Percentiles rank a stretch among this genome's conserved stretches.
phyloP scores from a whole-genome alignment of 2,113 vertebrate species.

The human (Homo sapiens) region DNA sequence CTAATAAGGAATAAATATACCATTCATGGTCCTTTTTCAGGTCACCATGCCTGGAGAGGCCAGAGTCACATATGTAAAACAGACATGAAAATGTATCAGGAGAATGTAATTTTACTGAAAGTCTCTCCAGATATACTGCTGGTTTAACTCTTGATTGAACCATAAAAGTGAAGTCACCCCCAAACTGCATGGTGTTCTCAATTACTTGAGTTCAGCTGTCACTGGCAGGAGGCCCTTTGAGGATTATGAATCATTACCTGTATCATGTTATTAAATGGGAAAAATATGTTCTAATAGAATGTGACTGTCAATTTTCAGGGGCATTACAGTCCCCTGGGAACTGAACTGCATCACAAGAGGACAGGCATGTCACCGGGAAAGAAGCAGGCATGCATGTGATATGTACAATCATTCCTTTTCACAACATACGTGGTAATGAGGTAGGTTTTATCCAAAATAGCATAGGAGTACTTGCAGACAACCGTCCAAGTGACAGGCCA shows the following conservation, averaged over 20 bases:
- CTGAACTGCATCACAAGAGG: not conserved
- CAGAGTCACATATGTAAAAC: not conserved
- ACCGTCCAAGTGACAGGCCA: constrained; percentile 50
- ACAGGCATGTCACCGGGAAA: constrained; percentile 26
- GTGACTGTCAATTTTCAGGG: constrained; percentile 74
- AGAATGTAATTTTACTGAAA: constrained; percentile 40
- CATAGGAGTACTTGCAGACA: constrained; percentile 58
- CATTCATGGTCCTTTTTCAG: not conserved
- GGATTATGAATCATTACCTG: constrained; percentile 73
- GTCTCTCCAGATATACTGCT: constrained; percentile 43
- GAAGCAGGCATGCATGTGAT: constrained; percentile 38
- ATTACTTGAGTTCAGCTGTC: constrained; percentile 72
- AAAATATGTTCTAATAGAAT: constrained; percentile 72
- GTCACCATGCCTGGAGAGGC: not conserved
- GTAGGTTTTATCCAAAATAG: constrained; percentile 52
- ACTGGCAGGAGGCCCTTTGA: constrained; percentile 72
- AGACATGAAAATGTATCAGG: not conserved
- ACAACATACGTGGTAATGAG: constrained; percentile 46
- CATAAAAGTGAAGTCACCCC: constrained; percentile 46
- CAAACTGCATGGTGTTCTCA: constrained; percentile 61
- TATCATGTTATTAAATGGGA: constrained; percentile 71
- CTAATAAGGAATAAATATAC: not conserved
- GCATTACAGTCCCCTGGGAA: constrained; percentile 47
- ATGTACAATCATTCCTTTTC: constrained; percentile 50
- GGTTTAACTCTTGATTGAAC: constrained; percentile 62